Base-by-base conservation (phyloP, 1,140 invertebrate genomes). In the Lepidurus packardi region DNA sequence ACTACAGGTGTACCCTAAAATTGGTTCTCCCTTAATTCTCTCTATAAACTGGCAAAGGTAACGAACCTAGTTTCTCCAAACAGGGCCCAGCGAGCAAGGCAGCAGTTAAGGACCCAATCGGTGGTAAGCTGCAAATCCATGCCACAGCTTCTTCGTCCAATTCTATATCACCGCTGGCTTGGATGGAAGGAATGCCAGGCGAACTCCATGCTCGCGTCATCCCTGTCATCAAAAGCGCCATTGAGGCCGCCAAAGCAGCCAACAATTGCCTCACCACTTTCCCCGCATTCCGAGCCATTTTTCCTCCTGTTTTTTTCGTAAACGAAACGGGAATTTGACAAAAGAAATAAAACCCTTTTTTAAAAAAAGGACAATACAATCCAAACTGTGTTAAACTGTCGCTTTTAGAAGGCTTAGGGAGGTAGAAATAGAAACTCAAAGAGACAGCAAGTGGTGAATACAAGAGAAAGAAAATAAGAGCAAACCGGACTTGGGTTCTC, bases 171-270 rank as follows among this genome's bases (percentile, higher is more conserved):
- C 76, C 76, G 9, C 76, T 78, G 10, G 24, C 76, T 25, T 78
- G 13, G n/a, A 80, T 42, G 41, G 75, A 77, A 16, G 79, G 79
- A 76, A 80, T 80, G 16, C 76, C 79, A 16, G 79, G 79, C 9
- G 77, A 79, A 73, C 53, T 74, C 79, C 79, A 80, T 5, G 47
- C 79, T 74, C 79, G 53, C 43, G 77, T 77, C 75, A 77, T 24
- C 11, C 79, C 79, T 73, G 77, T 80, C 13, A 80, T 74, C 75
- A 80, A 73, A 74, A 80, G 78, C 65, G 76, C 53, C 42, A 80
- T 44, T 7, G 79, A 80, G 21, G 79, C 79, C 9, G 79, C 53
- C 11, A 65, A 45, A 24, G 79, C 79, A 43, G 79, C 79, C 74
- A 34, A 47, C 79, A 80, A 65, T 65, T 65, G 53, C 53, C 53